Evolutionary conservation across 2,113 vertebrate genomes (phyloP).

Genomic region (Chunga burmeisteri): DNA sequence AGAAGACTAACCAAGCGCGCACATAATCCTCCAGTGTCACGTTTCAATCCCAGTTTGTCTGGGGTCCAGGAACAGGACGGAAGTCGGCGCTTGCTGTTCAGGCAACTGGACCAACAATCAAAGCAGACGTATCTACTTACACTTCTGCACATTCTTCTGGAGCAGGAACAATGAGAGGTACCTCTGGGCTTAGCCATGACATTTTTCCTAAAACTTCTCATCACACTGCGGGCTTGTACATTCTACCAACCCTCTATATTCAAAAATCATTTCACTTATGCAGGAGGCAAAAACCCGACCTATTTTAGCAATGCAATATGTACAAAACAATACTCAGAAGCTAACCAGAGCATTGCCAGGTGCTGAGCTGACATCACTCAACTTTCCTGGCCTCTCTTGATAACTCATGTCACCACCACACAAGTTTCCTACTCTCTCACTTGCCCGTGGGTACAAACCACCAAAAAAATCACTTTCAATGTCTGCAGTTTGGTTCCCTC

Average conservation of each 20-base stretch:
- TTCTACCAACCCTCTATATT: neutral
- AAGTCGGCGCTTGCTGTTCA: neutral
- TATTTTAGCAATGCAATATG: neutral
- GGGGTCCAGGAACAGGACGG: neutral
- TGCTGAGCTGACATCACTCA: neutral
- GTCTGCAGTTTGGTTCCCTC: neutral
- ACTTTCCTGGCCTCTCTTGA: neutral
- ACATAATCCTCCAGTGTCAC: neutral
- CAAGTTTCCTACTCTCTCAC: neutral
- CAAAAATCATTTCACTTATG: neutral
- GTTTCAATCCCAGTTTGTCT: neutral
- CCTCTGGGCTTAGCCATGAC: neutral
- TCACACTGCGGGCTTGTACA: neutral
- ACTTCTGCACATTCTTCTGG: neutral
- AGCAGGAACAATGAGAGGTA: neutral
- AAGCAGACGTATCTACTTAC: neutral
- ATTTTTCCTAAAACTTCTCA: neutral
- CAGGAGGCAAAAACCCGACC: neutral
- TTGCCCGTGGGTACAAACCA: neutral
- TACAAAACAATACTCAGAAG: neutral
- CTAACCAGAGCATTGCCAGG: neutral
- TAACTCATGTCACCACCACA: neutral
- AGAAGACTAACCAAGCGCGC: neutral
- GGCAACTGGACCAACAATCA: slow-evolving; percentile 30
- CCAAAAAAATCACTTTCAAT: neutral